A percentile compares a stretch with the other conserved stretches of the same genome.
phyloP scores from a whole-genome alignment of 2,113 vertebrate species.

The human (Homo sapiens) region DNA sequence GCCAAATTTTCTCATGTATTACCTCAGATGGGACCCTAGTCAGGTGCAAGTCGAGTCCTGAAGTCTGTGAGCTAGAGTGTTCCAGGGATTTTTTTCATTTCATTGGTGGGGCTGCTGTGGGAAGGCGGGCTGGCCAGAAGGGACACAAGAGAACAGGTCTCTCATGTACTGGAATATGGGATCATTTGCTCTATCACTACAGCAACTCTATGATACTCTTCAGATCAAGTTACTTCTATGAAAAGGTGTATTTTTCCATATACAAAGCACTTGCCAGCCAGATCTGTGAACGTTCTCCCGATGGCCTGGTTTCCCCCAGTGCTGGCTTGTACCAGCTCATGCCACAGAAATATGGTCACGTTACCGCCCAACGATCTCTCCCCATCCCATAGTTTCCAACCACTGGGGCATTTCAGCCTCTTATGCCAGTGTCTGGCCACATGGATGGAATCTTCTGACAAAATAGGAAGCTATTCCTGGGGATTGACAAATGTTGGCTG shows the following conservation, averaged over 20 bases:
- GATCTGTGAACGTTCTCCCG: not conserved
- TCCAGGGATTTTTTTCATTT: not conserved
- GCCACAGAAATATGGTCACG: not conserved
- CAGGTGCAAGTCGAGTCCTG: not conserved
- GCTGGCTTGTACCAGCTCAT: accelerated
- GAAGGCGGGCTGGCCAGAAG: not conserved
- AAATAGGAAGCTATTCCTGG: constrained; percentile 9
- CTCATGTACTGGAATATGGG: not conserved
- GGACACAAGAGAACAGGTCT: not conserved
- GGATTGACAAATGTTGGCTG: not conserved
- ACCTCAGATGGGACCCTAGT: not conserved
- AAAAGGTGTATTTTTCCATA: not conserved
- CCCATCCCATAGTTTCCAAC: not conserved
- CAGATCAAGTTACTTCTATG: constrained; percentile 59
- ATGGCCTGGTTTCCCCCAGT: not conserved
- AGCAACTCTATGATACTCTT: constrained; percentile 48
- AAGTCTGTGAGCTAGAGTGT: not conserved
- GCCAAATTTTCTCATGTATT: not conserved
- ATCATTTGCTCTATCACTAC: not conserved
- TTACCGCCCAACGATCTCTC: constrained; percentile 45
- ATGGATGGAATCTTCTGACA: not conserved
- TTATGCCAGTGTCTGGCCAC: not conserved
- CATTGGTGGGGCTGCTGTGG: not conserved
- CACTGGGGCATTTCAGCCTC: not conserved
- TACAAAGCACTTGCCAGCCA: not conserved